These are phyloP conservation scores for Crematogaster levior DNA, from an alignment of 2,888 invertebrate genomes.

Conservation along the genomic window DNA sequence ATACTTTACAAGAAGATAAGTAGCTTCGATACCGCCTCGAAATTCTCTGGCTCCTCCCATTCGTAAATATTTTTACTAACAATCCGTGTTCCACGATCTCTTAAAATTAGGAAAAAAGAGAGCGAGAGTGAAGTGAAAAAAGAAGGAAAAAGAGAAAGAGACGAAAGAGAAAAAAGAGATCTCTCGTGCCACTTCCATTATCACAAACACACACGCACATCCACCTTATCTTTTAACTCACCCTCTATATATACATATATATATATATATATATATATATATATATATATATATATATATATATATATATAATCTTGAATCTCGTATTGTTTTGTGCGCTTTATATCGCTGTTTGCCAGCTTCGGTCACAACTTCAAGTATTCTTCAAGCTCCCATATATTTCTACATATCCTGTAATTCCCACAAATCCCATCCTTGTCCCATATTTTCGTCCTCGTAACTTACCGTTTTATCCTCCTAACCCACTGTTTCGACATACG, in stretches of 20 bases:
- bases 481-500: not conserved
- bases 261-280: conserved; percentile 65
- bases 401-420: conserved; percentile 43
- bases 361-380: conserved; percentile 80
- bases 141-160: conserved; percentile 41
- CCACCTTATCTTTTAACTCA: conserved; percentile 68
- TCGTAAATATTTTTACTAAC: conserved; percentile 52
- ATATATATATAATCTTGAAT: conserved; percentile 69
- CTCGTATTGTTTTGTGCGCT: conserved; percentile 80
- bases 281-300: conserved; percentile 64
- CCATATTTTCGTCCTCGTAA: not conserved
- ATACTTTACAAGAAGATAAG: not conserved
- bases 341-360: conserved; percentile 81
- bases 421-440: not conserved
- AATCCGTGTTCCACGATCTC: conserved; percentile 47
- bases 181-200: conserved; percentile 63
- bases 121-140: conserved; percentile 45
- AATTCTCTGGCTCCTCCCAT: conserved; percentile 59
- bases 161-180: conserved; percentile 53
- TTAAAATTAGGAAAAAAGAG: conserved; percentile 40
- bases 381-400: conserved; percentile 70
- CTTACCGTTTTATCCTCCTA: too few relatives aligned
- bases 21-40: conserved; percentile 54
- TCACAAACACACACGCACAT: conserved; percentile 62
- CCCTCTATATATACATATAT: conserved; percentile 60